Conservation (phyloP, 35 echinoderm and acorn worm genomes). For the Ophioderma brevispina region DNA sequence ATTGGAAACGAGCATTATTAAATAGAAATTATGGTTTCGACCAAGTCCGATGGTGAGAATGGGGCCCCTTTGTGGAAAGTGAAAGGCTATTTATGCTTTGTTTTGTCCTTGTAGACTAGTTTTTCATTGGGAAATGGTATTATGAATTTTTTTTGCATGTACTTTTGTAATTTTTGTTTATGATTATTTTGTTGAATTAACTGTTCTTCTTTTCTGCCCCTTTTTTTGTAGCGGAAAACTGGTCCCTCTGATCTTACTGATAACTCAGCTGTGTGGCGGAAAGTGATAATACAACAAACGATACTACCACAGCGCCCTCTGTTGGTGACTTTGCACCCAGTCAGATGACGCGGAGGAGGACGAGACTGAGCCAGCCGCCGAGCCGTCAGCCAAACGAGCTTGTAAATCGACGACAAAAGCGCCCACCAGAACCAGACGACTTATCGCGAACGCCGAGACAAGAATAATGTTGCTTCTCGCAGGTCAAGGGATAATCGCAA, state of each 20-base stretch:
- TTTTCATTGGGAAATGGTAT: too few relatives aligned
- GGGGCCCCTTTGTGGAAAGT: too few relatives aligned
- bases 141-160: too few relatives aligned
- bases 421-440: background rate
- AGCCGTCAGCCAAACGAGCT: conserved; percentile 14
- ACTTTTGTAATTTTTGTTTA: too few relatives aligned
- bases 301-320: background rate
- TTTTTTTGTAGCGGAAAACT: background rate
- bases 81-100: too few relatives aligned
- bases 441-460: conserved; percentile 20
- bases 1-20: background rate
- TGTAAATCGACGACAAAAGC: background rate
- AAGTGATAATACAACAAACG: background rate
- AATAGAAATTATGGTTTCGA: background rate
- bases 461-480: conserved; percentile 37
- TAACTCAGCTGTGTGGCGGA: background rate
- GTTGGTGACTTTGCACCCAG: too few relatives aligned
- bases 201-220: background rate
- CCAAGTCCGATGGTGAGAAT: background rate
- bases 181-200: background rate
- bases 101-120: too few relatives aligned
- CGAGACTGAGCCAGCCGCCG: background rate
- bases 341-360: background rate
- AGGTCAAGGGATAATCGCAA: background rate
- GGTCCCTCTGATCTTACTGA: background rate